Percentiles rank a stretch among this genome's conserved stretches.
Evolutionary conservation across 1,140 invertebrate genomes (phyloP).

Genomic region (Caerostris darwini): DNA sequence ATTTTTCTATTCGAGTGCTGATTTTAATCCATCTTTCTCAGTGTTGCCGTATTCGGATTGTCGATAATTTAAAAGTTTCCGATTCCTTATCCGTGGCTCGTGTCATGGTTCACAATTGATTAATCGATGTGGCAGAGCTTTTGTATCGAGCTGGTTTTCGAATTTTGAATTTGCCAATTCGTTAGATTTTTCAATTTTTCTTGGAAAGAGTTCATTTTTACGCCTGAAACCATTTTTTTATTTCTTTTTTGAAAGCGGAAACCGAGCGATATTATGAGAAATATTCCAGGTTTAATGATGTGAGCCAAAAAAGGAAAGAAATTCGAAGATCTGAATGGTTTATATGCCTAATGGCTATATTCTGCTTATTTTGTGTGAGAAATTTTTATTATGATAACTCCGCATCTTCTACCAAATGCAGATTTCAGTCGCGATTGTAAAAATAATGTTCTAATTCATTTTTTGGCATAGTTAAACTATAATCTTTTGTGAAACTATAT

Average conservation of each 20-base stretch:
- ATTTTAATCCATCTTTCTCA: conserved; percentile 37
- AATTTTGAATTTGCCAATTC: conserved; percentile 32
- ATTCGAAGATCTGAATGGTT: neutral
- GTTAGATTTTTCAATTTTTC: conserved; percentile 16
- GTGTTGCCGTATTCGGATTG: conserved; percentile 47
- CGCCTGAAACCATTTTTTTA: neutral
- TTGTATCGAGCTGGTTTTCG: conserved; percentile 52
- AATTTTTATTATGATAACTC: neutral
- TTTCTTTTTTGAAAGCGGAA: neutral
- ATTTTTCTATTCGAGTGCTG: neutral
- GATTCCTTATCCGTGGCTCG: conserved; percentile 26
- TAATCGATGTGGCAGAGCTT: conserved; percentile 18
- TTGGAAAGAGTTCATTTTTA: conserved; percentile 16
- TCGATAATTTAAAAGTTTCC: conserved; percentile 39
- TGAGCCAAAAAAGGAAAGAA: neutral
- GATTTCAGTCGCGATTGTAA: no score
- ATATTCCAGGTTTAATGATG: neutral
- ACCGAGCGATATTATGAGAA: neutral
- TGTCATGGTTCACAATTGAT: conserved; percentile 24
- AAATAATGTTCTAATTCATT: no score
- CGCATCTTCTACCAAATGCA: no score
- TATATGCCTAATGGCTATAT: neutral
- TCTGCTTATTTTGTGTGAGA: neutral
- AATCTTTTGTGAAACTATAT: no score
- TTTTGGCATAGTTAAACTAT: no score